Evolutionary conservation across 2,797 vertebrate genomes (phyloP).

Genomic region (Pelobates cultripes): DNA sequence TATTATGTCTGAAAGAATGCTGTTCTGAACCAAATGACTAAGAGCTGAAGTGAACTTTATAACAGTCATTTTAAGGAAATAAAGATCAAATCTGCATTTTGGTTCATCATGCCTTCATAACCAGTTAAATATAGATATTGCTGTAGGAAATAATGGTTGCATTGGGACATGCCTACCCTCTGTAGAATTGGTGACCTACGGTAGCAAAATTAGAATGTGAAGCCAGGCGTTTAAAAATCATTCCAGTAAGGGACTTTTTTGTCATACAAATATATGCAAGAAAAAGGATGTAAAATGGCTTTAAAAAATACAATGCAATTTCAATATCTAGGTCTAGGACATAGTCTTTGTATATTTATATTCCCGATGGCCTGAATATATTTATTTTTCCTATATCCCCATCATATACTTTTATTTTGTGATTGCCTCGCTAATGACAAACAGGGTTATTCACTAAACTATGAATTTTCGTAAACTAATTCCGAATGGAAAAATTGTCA

Average conservation of each 20-base stretch:
- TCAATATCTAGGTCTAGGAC: too few relatives aligned
- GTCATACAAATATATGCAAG: neutral
- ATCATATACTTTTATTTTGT: too few relatives aligned
- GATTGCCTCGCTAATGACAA: too few relatives aligned
- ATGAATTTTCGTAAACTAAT: too few relatives aligned
- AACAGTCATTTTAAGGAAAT: conserved; percentile 50
- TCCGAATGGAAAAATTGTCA: too few relatives aligned
- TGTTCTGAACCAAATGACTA: neutral
- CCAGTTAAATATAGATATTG: conserved; percentile 17
- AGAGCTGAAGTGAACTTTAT: conserved; percentile 15
- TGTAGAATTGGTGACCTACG: conserved; percentile 22
- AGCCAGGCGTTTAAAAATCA: conserved; percentile 9
- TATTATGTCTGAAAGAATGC: conserved; percentile 21
- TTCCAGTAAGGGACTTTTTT: conserved; percentile 8
- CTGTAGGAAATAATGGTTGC: conserved; percentile 23
- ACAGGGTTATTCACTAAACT: too few relatives aligned
- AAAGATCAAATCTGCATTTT: conserved; percentile 35
- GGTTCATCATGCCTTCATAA: conserved; percentile 12
- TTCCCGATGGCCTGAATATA: too few relatives aligned
- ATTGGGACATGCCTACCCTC: neutral
- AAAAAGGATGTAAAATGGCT: conserved; percentile 1
- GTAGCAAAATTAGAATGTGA: conserved; percentile 27
- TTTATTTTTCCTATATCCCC: too few relatives aligned
- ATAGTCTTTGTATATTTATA: too few relatives aligned
- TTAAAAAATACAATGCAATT: neutral